phyloP scores from a whole-genome alignment of 2,113 vertebrate species.

The Hydrolagus affinis region DNA sequence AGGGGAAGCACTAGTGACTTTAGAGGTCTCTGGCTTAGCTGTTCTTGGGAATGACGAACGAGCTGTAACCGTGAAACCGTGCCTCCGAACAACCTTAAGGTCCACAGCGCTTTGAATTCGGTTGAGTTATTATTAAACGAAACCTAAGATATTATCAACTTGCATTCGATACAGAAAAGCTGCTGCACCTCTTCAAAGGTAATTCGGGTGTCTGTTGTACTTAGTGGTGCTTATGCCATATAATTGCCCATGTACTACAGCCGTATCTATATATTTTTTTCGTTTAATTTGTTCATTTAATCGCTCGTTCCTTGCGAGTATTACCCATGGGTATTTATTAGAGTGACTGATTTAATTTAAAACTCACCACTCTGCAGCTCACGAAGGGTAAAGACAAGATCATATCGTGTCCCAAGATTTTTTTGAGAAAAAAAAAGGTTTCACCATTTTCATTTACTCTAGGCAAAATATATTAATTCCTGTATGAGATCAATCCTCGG shows the following conservation, averaged over 20 bases:
- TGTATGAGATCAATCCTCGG: background rate
- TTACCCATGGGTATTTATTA: background rate
- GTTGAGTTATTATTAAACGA: background rate
- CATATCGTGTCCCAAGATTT: background rate
- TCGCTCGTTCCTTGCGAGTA: background rate
- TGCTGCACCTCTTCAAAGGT: background rate
- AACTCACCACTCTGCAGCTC: background rate
- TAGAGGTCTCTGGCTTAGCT: no score
- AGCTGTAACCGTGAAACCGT: no score
- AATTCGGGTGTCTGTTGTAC: background rate
- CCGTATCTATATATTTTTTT: background rate
- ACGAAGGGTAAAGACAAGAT: background rate
- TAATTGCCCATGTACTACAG: background rate
- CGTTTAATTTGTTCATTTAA: slow-evolving; percentile 8
- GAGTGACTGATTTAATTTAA: background rate
- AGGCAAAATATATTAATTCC: background rate
- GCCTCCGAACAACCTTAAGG: no score
- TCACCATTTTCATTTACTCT: background rate
- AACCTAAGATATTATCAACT: background rate
- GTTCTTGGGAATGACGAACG: no score
- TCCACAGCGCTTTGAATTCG: background rate
- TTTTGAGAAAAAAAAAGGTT: background rate
- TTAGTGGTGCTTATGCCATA: background rate
- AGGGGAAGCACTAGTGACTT: no score
- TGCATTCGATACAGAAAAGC: background rate